Percentiles rank a stretch among this genome's conserved stretches.
These are phyloP conservation scores for Semaprochilodus insignis DNA, from an alignment of 2,797 vertebrate genomes.

Conservation along the genomic window DNA sequence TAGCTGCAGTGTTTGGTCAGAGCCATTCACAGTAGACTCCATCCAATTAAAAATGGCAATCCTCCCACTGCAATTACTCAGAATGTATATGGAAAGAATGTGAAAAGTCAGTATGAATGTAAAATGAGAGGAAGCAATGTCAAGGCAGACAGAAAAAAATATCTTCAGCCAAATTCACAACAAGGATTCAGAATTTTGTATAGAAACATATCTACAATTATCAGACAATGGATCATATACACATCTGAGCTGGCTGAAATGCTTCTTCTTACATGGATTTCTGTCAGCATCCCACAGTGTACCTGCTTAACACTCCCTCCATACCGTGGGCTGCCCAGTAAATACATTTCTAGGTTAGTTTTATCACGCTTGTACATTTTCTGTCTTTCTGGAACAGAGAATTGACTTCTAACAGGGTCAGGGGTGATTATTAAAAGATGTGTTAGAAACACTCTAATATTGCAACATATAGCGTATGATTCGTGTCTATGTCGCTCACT, in stretches of 20 bases:
- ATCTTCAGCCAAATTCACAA: not conserved
- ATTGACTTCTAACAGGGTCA: not conserved
- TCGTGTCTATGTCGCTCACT: conserved; percentile 11
- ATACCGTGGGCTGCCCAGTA: not conserved
- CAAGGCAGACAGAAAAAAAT: conserved; percentile 17
- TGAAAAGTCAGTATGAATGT: conserved; percentile 65
- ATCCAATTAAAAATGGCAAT: not conserved
- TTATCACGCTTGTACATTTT: not conserved
- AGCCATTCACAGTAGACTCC: not conserved
- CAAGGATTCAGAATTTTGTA: not conserved
- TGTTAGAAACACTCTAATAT: not conserved
- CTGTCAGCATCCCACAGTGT: not conserved
- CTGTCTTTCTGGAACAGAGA: not conserved
- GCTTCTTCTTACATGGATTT: conserved; percentile 9
- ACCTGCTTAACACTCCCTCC: not conserved
- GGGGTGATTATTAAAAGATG: not conserved
- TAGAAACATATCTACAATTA: not conserved
- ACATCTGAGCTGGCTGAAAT: conserved; percentile 29
- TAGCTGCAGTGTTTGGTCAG: conserved; percentile 1
- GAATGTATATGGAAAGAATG: conserved; percentile 46
- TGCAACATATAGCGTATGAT: not conserved
- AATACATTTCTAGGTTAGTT: not conserved
- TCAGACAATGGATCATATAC: not conserved
- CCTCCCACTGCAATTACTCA: conserved; percentile 45
- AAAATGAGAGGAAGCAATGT: conserved; percentile 36